Conservation (phyloP, 2,797 vertebrate genomes). For the Crenuchus spilurus region DNA sequence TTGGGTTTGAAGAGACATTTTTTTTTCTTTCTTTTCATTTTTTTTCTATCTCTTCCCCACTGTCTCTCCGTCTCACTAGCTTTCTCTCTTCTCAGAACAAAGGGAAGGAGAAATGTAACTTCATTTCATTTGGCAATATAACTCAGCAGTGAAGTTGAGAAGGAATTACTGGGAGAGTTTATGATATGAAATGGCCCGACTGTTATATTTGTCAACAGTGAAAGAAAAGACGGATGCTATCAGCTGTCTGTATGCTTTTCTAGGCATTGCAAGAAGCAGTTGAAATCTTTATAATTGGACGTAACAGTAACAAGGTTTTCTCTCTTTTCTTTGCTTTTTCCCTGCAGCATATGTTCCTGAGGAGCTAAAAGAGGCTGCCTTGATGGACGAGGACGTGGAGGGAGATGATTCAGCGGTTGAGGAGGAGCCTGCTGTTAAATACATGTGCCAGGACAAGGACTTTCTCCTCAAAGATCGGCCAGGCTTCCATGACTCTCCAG, state of each 20-base stretch:
- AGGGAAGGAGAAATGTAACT: slow-evolving; percentile 74
- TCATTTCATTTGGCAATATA: slow-evolving; percentile 84
- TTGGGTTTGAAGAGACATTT: slow-evolving; percentile 96
- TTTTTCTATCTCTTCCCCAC: slow-evolving; percentile 57
- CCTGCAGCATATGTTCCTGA: slow-evolving; percentile 92
- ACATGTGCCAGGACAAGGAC: slow-evolving; percentile 90
- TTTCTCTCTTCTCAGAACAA: slow-evolving; percentile 83
- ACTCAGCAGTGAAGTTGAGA: slow-evolving; percentile 69
- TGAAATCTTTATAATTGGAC: slow-evolving; percentile 54
- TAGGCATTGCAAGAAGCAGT: slow-evolving; percentile 55
- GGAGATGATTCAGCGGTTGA: slow-evolving; percentile 85
- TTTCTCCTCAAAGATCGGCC: slow-evolving; percentile 83
- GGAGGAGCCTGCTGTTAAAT: slow-evolving; percentile 90
- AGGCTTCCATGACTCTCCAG: slow-evolving; percentile 90
- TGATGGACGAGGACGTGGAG: slow-evolving; percentile 90
- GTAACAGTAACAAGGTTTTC: slow-evolving; percentile 41
- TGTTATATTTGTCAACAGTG: slow-evolving; percentile 60
- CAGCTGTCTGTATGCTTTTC: slow-evolving; percentile 49
- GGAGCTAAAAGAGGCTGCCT: slow-evolving; percentile 92
- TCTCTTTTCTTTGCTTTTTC: slow-evolving; percentile 49
- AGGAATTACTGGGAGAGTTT: slow-evolving; percentile 67
- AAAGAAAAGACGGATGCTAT: slow-evolving; percentile 57
- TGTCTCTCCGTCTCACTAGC: slow-evolving; percentile 50
- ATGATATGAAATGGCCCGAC: slow-evolving; percentile 62
- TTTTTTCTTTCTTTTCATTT: slow-evolving; percentile 64